Percentiles rank a stretch among this genome's conserved stretches.
These are phyloP conservation scores for Oceanodroma leucorhoa DNA, from an alignment of 2,797 vertebrate species.

Conservation along the genomic window DNA sequence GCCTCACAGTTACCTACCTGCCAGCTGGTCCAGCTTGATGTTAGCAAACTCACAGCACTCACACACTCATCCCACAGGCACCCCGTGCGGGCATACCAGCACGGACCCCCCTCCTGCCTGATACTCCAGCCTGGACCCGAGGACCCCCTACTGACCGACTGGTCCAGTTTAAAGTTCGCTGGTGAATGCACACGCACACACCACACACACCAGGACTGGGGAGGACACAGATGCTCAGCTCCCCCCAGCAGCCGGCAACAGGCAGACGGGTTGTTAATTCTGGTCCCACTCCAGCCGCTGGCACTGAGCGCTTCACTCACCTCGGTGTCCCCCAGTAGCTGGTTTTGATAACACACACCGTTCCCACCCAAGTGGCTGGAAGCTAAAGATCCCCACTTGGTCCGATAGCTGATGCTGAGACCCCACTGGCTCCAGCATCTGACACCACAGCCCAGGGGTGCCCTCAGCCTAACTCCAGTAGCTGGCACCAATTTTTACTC, in stretches of 20 bases:
- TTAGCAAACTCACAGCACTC: neutral
- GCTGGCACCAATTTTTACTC: neutral
- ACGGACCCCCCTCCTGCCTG: too few relatives aligned
- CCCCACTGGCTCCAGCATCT: neutral
- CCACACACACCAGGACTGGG: too few relatives aligned
- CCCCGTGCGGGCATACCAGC: neutral
- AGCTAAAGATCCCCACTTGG: accelerated
- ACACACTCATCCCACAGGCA: neutral
- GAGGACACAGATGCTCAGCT: neutral
- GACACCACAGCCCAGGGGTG: neutral
- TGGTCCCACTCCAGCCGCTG: neutral
- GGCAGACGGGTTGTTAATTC: neutral
- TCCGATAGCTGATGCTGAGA: neutral
- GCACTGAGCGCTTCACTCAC: neutral
- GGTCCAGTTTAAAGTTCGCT: too few relatives aligned
- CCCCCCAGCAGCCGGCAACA: neutral
- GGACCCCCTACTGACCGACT: too few relatives aligned
- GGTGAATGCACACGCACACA: too few relatives aligned
- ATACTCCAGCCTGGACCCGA: too few relatives aligned
- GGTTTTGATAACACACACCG: neutral
- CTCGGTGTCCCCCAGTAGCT: neutral
- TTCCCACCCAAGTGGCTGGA: neutral
- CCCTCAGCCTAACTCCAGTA: neutral
- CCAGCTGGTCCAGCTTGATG: neutral
- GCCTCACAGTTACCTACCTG: neutral